Percentiles rank a stretch among this genome's conserved stretches.
Evolutionary conservation across 2,888 invertebrate genomes (phyloP).

Genomic region (Acleris emargana): DNA sequence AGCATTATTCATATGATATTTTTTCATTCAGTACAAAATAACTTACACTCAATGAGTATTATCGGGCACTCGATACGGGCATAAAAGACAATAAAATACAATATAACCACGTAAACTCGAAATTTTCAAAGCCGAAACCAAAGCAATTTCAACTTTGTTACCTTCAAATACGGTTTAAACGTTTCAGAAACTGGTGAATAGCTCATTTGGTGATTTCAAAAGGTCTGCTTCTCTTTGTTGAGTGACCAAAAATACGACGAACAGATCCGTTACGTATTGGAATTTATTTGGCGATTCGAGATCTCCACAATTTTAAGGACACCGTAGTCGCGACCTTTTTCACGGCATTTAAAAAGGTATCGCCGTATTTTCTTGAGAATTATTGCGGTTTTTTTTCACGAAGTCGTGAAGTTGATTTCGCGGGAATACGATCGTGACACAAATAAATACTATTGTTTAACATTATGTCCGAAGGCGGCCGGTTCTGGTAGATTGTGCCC

Average conservation of each 20-base stretch:
- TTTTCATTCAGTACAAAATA: constrained; percentile 66
- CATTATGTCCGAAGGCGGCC: too few species aligned
- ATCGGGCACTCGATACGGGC: constrained; percentile 67
- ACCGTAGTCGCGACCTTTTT: constrained; percentile 34
- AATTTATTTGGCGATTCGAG: constrained; percentile 52
- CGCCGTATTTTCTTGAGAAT: constrained; percentile 19
- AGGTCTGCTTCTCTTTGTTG: constrained; percentile 39
- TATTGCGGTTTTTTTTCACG: constrained; percentile 19
- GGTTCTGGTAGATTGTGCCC: too few species aligned
- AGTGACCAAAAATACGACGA: constrained; percentile 44
- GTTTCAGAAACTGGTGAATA: not conserved
- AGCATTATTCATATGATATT: constrained; percentile 68
- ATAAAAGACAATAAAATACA: constrained; percentile 67
- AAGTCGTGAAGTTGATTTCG: not conserved
- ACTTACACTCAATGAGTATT: constrained; percentile 73
- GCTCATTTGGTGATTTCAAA: constrained; percentile 17
- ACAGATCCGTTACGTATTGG: constrained; percentile 46
- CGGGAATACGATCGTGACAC: not conserved
- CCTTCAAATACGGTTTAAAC: not conserved
- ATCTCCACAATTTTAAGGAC: constrained; percentile 48
- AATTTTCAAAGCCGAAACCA: constrained; percentile 12
- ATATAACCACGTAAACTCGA: constrained; percentile 20
- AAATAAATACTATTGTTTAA: too few species aligned
- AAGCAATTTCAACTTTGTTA: not conserved
- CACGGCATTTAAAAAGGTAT: constrained; percentile 35